These are phyloP conservation scores for Mormyrus iriodes DNA, from an alignment of 2,113 vertebrate genomes.

Conservation along the genomic window DNA sequence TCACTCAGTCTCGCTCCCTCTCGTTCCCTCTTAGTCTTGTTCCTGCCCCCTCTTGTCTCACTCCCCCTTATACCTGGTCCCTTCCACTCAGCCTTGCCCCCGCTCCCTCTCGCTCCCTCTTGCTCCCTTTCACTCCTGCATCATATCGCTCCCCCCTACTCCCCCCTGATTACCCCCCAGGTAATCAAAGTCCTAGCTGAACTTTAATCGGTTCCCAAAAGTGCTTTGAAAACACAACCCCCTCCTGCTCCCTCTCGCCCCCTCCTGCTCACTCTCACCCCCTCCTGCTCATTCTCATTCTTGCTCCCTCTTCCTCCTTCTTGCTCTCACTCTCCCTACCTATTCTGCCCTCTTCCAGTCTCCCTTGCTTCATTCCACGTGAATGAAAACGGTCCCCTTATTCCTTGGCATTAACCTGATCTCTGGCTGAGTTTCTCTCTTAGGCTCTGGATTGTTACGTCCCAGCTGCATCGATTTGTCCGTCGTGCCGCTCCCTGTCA, in stretches of 20 bases:
- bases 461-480: not conserved
- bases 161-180: slow-evolving; percentile 17
- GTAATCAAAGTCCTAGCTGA: not conserved
- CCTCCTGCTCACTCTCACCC: not conserved
- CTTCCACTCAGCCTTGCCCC: not conserved
- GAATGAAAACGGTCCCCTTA: not conserved
- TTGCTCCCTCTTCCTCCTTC: slow-evolving; percentile 29
- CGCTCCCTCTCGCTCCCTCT: not conserved
- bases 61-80: too few species aligned
- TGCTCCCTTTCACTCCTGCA: too few species aligned
- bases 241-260: not conserved
- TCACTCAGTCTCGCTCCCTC: too few species aligned
- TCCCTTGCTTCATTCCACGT: not conserved
- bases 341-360: not conserved
- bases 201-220: not conserved
- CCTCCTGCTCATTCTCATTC: not conserved
- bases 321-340: not conserved
- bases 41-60: too few species aligned
- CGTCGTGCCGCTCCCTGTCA: not conserved
- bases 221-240: not conserved
- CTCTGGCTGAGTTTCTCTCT: not conserved
- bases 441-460: not conserved
- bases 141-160: not conserved
- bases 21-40: too few species aligned
- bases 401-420: not conserved